Percentiles rank a stretch among this genome's conserved stretches.
Evolutionary conservation across 2,113 vertebrate genomes (phyloP).

Genomic region (Actenoides hombroni): DNA sequence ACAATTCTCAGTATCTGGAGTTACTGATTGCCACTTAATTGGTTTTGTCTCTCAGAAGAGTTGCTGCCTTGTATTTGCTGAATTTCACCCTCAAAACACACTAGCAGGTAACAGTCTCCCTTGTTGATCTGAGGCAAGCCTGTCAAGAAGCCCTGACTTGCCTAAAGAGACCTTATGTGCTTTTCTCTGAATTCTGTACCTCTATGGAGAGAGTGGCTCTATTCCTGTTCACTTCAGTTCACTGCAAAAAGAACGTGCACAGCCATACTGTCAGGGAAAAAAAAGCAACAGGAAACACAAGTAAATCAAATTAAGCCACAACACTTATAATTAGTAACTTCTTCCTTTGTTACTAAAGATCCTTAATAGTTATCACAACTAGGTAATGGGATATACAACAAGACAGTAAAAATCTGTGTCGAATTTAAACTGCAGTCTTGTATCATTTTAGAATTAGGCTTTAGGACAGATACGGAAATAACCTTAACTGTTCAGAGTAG

Average conservation of each 20-base stretch:
- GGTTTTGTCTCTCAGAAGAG: not conserved
- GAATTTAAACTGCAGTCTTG: accelerated
- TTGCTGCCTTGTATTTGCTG: not conserved
- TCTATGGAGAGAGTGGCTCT: not conserved
- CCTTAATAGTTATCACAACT: not conserved
- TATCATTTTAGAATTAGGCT: not conserved
- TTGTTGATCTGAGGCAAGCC: not conserved
- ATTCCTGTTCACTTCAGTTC: not conserved
- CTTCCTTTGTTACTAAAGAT: not conserved
- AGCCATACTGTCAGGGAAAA: not conserved
- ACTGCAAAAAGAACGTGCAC: not conserved
- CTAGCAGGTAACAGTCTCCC: not conserved
- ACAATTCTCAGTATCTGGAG: not conserved
- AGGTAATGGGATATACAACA: not conserved
- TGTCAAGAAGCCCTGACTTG: not conserved
- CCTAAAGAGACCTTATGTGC: not conserved
- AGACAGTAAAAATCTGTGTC: not conserved
- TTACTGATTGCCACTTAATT: not conserved
- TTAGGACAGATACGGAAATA: not conserved
- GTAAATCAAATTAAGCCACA: not conserved
- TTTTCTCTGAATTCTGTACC: not conserved
- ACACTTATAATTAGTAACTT: not conserved
- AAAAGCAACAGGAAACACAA: not conserved
- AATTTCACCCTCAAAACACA: not conserved
- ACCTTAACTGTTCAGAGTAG: not conserved